A percentile compares a stretch with the other conserved stretches of the same genome.
Conservation (phyloP, 1,140 invertebrate species). For the Drosophila bifasciata region DNA sequence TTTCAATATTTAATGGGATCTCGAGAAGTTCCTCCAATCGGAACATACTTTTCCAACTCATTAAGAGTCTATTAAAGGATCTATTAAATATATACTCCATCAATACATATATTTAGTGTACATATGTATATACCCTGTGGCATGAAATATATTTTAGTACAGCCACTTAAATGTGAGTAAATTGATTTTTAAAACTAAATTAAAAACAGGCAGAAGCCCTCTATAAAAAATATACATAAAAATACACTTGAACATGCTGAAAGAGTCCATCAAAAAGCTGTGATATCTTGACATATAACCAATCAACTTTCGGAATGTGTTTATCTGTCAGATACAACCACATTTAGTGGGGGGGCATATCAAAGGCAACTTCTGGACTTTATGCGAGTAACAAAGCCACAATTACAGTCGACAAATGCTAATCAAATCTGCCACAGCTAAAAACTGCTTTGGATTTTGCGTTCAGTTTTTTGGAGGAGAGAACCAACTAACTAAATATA, state of each 20-base stretch:
- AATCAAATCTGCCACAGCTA: conserved; percentile 54
- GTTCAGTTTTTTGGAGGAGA: conserved; percentile 1
- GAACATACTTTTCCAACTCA: neutral
- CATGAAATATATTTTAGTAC: no score
- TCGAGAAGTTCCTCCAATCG: neutral
- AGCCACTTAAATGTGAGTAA: no score
- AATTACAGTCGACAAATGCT: conserved; percentile 68
- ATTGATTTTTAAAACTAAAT: no score
- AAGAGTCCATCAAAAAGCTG: no score
- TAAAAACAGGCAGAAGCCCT: no score
- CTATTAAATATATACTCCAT: no score
- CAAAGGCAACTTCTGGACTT: conserved; percentile 11
- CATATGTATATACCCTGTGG: no score
- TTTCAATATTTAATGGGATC: neutral
- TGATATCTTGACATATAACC: no score
- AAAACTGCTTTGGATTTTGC: conserved; percentile 32
- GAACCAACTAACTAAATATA: conserved; percentile 54
- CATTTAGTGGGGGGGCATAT: conserved; percentile 5
- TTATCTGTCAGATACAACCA: neutral
- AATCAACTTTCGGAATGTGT: no score
- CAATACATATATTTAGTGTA: no score
- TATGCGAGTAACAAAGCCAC: conserved; percentile 10
- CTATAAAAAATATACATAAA: no score
- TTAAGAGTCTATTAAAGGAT: neutral
- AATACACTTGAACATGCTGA: no score